phyloP scores from a whole-genome alignment of 1,140 invertebrate genomes.

The Charaxes varanes region DNA sequence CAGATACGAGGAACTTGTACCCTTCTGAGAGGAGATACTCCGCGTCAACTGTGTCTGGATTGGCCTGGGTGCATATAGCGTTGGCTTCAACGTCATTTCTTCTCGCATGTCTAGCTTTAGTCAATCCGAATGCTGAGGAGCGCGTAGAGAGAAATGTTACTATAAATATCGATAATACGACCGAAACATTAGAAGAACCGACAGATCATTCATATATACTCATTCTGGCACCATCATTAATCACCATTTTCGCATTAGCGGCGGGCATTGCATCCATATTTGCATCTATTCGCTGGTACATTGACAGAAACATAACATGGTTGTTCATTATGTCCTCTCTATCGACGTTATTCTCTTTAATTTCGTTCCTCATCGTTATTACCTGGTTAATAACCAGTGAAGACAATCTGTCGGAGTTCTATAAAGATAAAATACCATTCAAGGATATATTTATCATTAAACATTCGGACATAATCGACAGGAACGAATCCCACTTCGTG shows the following conservation, averaged over 20 bases:
- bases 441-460: slow-evolving; percentile 53
- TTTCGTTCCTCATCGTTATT: slow-evolving; percentile 51
- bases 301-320: slow-evolving; percentile 78
- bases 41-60: slow-evolving; percentile 78
- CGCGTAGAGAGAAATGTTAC: slow-evolving; percentile 18
- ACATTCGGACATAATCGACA: slow-evolving; percentile 45
- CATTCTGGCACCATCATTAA: slow-evolving; percentile 59
- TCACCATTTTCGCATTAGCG: slow-evolving; percentile 71
- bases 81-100: slow-evolving; percentile 73
- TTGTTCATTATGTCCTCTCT: slow-evolving; percentile 74
- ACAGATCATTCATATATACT: slow-evolving; percentile 37
- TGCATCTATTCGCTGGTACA: slow-evolving; percentile 79
- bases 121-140: slow-evolving; percentile 47
- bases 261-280: slow-evolving; percentile 74
- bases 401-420: slow-evolving; percentile 47
- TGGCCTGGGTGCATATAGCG: slow-evolving; percentile 76
- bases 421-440: slow-evolving; percentile 58
- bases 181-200: slow-evolving; percentile 17
- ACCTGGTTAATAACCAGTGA: slow-evolving; percentile 51
- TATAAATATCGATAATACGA: slow-evolving; percentile 27
- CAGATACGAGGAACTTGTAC: slow-evolving; percentile 75
- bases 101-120: slow-evolving; percentile 71
- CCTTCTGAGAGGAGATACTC: slow-evolving; percentile 80
- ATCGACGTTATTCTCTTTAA: slow-evolving; percentile 62
- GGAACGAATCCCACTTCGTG: slow-evolving; percentile 54